Evolutionary conservation across 2,113 vertebrate species (phyloP), one percentile per base, ranked within the genome.

Genomic region (Pelecanus crispus): DNA sequence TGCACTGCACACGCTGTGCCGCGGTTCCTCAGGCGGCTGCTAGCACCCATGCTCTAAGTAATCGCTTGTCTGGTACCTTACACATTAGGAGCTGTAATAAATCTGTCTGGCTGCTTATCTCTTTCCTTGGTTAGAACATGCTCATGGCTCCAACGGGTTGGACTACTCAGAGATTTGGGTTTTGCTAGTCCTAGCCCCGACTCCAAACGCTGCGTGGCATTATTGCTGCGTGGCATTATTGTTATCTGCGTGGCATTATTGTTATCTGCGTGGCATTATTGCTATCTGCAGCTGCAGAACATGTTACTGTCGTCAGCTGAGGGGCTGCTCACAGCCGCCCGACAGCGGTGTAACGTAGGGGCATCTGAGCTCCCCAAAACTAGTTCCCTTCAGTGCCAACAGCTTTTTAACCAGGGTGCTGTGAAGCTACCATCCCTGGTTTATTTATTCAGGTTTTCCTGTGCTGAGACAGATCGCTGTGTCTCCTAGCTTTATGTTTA

Each of bases 11-110:
- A 12, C 42, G 1, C 9, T 6, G 4, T 6, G 13, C 5, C 68
- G 22, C 2, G 0, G 1, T 4, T 50, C 10, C 61, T 34, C 56
- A 21, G 66, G 42, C 42, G 40, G 29, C 63, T n/a, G 3, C 14
- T 3, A 18, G 22, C 36, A 63, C 34, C 18, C 42, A 10, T 7
- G 0, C 31, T 6, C 18, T 8, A 20, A 62, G 49, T 31, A 50
- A 10, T 21, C 55, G 58, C 58, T 70, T 59, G n/a, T 2, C 44
- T 52, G 15, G 13, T 32, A 11, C 44, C 42, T 66, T 1, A 28
- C 7, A 6, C 3, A 2, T 28, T 67, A 50, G 13, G 52, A 88
- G 52, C n/a, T 63, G 32, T 14, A 71, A 22, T 49, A 50, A 67
- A 82, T 26, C 47, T 49, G 2, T 21, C 31, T 61, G 47, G 21